These are phyloP conservation scores for Chloroceryle amazona DNA, from an alignment of 2,797 vertebrate genomes.

Conservation along the genomic window DNA sequence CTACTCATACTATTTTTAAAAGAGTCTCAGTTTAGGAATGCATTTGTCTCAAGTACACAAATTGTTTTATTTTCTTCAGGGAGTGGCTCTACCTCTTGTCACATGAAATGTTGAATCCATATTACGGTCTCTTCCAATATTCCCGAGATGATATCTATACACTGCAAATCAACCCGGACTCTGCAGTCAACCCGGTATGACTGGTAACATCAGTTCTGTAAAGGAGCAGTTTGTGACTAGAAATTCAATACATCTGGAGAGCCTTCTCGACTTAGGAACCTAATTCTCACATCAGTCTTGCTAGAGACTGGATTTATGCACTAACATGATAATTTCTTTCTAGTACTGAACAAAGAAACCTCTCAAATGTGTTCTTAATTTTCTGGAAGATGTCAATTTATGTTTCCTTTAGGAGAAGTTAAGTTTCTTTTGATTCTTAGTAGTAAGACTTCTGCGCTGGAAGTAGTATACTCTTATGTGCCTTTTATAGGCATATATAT, in stretches of 20 bases:
- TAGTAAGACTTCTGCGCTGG: not conserved
- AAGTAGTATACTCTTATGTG: not conserved
- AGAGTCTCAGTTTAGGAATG: not conserved
- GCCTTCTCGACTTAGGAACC: not conserved
- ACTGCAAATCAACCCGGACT: slow-evolving; percentile 97
- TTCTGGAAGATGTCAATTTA: not conserved
- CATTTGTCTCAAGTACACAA: not conserved
- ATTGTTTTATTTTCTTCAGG: slow-evolving; percentile 75
- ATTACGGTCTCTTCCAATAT: slow-evolving; percentile 98
- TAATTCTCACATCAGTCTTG: not conserved
- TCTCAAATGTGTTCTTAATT: not conserved
- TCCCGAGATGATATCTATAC: slow-evolving; percentile 98
- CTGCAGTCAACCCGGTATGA: slow-evolving; percentile 95
- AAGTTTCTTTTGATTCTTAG: not conserved
- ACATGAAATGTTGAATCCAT: slow-evolving; percentile 98
- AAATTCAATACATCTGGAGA: not conserved
- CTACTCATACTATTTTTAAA: not conserved
- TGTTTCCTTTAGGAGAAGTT: not conserved
- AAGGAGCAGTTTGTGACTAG: not conserved
- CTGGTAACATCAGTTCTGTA: not conserved
- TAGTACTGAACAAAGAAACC: not conserved
- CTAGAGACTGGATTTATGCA: not conserved
- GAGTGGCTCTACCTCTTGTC: slow-evolving; percentile 98
- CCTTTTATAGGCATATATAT: too few species aligned
- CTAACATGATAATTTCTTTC: not conserved